These are phyloP conservation scores for Diplogasteroides magnus DNA, from an alignment of 1,140 invertebrate species.

Conservation along the genomic window DNA sequence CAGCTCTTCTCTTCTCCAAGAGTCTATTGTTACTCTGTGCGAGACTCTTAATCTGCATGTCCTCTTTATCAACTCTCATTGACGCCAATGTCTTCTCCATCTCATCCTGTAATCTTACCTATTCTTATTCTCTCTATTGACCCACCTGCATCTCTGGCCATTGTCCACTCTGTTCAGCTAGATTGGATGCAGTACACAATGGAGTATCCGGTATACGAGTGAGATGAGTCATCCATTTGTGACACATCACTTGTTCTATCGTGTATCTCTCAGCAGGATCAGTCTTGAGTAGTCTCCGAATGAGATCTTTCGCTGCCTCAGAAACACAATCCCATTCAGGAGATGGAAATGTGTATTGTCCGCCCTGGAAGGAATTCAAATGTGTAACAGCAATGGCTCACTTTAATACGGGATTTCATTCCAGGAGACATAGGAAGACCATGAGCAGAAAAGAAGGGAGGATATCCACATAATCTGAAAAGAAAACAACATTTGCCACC, in stretches of 20 bases:
- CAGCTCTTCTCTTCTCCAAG: constrained; percentile 36
- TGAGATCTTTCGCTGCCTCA: constrained; percentile 84
- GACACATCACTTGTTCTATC: constrained; percentile 82
- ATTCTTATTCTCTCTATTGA: not conserved
- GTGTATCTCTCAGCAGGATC: constrained; percentile 80
- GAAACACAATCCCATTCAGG: constrained; percentile 94
- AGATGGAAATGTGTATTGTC: constrained; percentile 91
- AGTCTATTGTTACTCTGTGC: constrained; percentile 46
- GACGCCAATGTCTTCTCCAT: constrained; percentile 93
- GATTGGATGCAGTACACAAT: constrained; percentile 59
- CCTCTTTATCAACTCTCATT: constrained; percentile 92
- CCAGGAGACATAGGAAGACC: constrained; percentile 93
- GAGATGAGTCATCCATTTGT: constrained; percentile 74
- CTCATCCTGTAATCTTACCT: constrained; percentile 73
- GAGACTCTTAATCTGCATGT: constrained; percentile 53
- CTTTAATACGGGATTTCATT: constrained; percentile 93
- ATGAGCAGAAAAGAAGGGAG: constrained; percentile 95
- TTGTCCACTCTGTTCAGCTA: constrained; percentile 76
- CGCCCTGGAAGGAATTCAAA: constrained; percentile 66
- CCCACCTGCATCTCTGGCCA: constrained; percentile 78
- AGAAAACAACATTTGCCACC: constrained; percentile 45
- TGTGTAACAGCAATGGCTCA: constrained; percentile 5
- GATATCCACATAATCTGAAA: constrained; percentile 84
- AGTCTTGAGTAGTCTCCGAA: constrained; percentile 83
- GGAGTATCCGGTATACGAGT: constrained; percentile 60